Base-by-base conservation (phyloP, 2,888 invertebrate species). In the Nomada flava region DNA sequence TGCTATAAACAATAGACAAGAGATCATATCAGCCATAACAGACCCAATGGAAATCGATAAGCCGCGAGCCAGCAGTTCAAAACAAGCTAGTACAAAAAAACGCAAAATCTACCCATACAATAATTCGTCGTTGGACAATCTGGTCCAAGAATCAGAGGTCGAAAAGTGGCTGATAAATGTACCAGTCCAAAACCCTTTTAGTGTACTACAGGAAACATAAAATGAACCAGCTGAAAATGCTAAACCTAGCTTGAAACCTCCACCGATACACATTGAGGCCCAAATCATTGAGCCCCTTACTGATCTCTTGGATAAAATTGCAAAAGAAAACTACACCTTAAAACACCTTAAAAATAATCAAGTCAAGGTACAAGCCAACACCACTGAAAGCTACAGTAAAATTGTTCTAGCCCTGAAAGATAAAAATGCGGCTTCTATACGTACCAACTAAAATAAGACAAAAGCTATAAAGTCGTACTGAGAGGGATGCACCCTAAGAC, bases 231-330 rank as follows among this genome's bases (percentile, higher is more conserved):
- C 47, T 5, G 47, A 50, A 50, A 10, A 10, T 10, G 47, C 10
- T 50, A 50, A 11, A 50, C 47, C 47, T 10, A 5, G 13, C 4
- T 50, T 13, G 50, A 50, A 18, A 50, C 50, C 50, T 50, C 26
- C 47, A 7, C 59, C 75, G 62, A 75, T 68, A 23, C 4, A 68
- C n/a, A 67, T 75, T 0, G 53, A 63, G 10, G 62, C 29, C 26
- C 68, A 68, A 52, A 47, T 75, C 3, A 55, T 62, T 11, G 36
- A 36, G 5, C n/a, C 53, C 11, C 26, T 72, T 13, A 11, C 7
- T 0, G 18, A 26, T n/a, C 52, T 72, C 0, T 18, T 72, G 15
- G 4, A 72, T 18, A n/a, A 72, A 44, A 44, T 20, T 2, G 47
- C 57, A 2, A 11, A n/a, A 3, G 29, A 53, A 15, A 55, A 29